Evolutionary conservation across 2,888 invertebrate genomes (phyloP).

Genomic region (Macropis europaea): DNA sequence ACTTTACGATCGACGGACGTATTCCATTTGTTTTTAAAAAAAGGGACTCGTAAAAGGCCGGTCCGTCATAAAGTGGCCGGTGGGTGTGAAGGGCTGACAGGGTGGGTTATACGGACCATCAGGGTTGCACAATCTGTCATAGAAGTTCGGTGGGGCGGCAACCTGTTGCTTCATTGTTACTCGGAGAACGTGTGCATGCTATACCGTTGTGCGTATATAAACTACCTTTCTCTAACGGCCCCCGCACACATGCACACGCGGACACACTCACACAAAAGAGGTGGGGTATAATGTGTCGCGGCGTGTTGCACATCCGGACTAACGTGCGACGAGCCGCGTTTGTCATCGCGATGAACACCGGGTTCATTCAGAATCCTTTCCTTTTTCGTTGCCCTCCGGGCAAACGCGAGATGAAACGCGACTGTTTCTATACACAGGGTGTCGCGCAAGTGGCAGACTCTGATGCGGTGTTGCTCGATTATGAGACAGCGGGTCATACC

Average conservation of each 20-base stretch:
- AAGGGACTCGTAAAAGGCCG: slow-evolving; percentile 56
- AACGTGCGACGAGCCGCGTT: slow-evolving; percentile 45
- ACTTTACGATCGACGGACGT: slow-evolving; percentile 47
- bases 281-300: slow-evolving; percentile 36
- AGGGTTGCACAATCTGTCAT: slow-evolving; percentile 70
- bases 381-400: no score
- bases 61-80: slow-evolving; percentile 60
- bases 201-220: slow-evolving; percentile 47
- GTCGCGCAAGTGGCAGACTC: no score
- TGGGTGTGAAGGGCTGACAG: slow-evolving; percentile 68
- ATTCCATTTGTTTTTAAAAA: slow-evolving; percentile 59
- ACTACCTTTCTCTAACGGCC: slow-evolving; percentile 54
- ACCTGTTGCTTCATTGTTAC: slow-evolving; percentile 72
- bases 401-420: no score
- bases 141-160: slow-evolving; percentile 63
- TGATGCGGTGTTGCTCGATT: no score
- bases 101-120: slow-evolving; percentile 67
- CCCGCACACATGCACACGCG: slow-evolving; percentile 25
- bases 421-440: no score
- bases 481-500: no score
- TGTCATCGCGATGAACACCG: slow-evolving; percentile 39
- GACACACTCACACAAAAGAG: slow-evolving; percentile 16
- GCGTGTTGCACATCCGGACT: slow-evolving; percentile 44
- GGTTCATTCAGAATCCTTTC: no score
- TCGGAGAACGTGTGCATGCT: slow-evolving; percentile 59